Evolutionary conservation across 2,888 invertebrate genomes (phyloP), one percentile per base, ranked within the genome.

Genomic region (Metalampra italica): DNA sequence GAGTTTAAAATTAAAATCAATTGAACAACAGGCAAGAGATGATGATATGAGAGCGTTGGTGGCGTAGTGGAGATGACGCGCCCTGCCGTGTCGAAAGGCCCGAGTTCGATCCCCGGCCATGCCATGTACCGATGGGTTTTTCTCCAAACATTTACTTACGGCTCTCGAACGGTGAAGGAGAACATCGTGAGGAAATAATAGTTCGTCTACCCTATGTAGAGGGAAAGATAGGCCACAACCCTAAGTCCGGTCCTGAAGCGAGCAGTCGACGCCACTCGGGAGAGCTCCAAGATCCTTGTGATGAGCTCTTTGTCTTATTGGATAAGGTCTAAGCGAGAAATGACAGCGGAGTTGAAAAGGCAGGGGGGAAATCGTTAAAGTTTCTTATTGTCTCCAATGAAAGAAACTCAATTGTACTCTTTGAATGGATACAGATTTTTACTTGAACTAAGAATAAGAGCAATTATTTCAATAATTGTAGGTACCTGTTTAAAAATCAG

Each of bases 281-380:
- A 43, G 49, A 36, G 46, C 52, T 53, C 39, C 13, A 40, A 49
- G 52, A 47, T 45, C 57, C 57, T 69, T 61, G 62, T 60, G 65
- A 59, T 60, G 63, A 57, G 60, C 61, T 61, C 62, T 63, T 68
- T 67, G 69, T 69, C 67, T 69, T 66, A 60, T 58, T 59, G 57
- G 59, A 61, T 64, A 59, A 57, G 54, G 56, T 57, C 62, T 59
- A 55, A 68, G 65, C 60, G 60, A 66, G 53, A 57, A 57, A 59
- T 60, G 62, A 56, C 53, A 58, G 54, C 46, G 43, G 38, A 30
- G 29, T 38, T 7, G 9, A 14, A 38, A 42, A 22, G 36, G 44
- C 32, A 30, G 9, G 39, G 9, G 13, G 29, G 41, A 30, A 30
- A 44, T 40, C 44, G 43, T 43, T 43, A 43, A 43, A 43, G 34